These are phyloP conservation scores for Heliothis subflexa DNA, from an alignment of 1,140 invertebrate species.

Conservation along the genomic window DNA sequence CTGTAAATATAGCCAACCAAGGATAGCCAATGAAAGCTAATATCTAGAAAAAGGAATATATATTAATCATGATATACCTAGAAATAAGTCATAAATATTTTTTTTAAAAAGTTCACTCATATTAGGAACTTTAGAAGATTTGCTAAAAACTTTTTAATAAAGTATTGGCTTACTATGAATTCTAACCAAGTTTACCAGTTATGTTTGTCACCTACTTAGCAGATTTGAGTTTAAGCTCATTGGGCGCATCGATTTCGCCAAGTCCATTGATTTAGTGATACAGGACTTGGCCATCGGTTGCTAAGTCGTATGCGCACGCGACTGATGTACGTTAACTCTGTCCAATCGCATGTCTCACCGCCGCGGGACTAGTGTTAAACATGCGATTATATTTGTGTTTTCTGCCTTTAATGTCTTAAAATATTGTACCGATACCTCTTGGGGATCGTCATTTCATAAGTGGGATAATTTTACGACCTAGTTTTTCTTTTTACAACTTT, in stretches of 20 bases:
- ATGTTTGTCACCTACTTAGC: no score
- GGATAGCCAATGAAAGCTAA: neutral
- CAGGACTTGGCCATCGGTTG: neutral
- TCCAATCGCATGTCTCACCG: conserved; percentile 38
- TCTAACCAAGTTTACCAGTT: no score
- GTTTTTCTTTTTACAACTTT: no score
- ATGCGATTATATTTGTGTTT: conserved; percentile 39
- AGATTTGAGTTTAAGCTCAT: no score
- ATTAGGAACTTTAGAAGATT: no score
- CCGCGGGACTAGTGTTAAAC: conserved; percentile 35
- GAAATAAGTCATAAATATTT: no score
- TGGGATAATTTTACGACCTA: no score
- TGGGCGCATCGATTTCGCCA: neutral
- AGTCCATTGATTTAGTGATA: neutral
- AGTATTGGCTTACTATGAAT: no score
- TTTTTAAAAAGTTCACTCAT: no score
- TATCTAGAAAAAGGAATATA: neutral
- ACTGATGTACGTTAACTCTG: conserved; percentile 23
- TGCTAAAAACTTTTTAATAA: no score
- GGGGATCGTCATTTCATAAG: neutral
- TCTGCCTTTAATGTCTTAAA: conserved; percentile 21
- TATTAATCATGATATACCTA: no score
- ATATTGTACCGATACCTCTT: neutral
- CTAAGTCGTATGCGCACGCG: conserved; percentile 25
- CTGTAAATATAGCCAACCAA: no score